Conservation (phyloP, 2,888 invertebrate genomes). For the Timema cristinae region DNA sequence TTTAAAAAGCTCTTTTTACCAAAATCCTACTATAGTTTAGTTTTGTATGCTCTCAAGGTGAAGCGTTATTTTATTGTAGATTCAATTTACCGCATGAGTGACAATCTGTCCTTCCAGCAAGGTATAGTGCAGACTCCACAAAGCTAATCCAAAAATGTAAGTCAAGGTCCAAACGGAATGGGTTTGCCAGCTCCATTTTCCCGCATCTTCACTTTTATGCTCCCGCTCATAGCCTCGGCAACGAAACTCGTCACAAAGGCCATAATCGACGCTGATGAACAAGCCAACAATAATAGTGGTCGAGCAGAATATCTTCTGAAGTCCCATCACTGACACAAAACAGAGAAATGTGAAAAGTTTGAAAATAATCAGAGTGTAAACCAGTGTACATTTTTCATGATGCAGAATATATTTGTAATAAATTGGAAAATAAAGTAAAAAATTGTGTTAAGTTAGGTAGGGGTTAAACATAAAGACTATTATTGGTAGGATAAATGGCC, state of each 20-base stretch:
- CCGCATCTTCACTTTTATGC: slow-evolving; percentile 43
- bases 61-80: background rate
- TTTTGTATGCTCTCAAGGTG: background rate
- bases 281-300: slow-evolving; percentile 58
- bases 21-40: background rate
- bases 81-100: slow-evolving; percentile 21
- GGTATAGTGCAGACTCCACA: slow-evolving; percentile 52
- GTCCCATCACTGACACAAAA: slow-evolving; percentile 51
- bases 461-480: no score
- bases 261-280: slow-evolving; percentile 58
- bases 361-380: background rate
- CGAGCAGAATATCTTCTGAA: slow-evolving; percentile 55
- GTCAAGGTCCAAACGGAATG: slow-evolving; percentile 55
- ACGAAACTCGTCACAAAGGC: slow-evolving; percentile 57
- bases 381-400: background rate
- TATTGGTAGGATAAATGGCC: no score
- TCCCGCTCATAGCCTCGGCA: slow-evolving; percentile 52
- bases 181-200: slow-evolving; percentile 49
- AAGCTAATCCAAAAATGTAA: slow-evolving; percentile 51
- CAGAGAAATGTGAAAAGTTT: background rate
- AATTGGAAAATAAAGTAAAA: background rate
- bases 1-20: no score
- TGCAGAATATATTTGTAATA: background rate
- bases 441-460: background rate
- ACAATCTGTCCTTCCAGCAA: slow-evolving; percentile 45